Percentiles rank a stretch among this genome's conserved stretches.
Evolutionary conservation across 2,113 vertebrate species (phyloP).

Genomic region (Orycteropus afer): DNA sequence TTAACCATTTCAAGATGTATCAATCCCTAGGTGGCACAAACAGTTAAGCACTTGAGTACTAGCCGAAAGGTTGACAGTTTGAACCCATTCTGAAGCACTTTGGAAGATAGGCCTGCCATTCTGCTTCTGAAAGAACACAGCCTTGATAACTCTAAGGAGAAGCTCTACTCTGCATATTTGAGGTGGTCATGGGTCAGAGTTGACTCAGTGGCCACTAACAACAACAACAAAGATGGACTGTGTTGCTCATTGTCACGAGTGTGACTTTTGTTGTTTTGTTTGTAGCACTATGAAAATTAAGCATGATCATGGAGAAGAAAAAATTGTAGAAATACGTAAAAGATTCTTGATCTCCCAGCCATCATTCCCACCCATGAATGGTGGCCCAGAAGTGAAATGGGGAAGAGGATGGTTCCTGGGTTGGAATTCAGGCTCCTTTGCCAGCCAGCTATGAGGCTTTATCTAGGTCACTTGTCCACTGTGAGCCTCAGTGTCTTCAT

Average conservation of each 20-base stretch:
- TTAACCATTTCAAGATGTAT: fast-evolving
- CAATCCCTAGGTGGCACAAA: not conserved
- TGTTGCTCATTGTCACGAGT: not conserved
- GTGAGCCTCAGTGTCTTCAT: not conserved
- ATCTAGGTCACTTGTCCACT: not conserved
- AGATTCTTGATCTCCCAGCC: no score
- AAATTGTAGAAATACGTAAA: not conserved
- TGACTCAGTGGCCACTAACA: not conserved
- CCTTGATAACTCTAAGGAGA: not conserved
- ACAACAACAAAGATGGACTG: fast-evolving
- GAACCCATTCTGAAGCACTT: no score
- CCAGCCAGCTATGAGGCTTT: not conserved
- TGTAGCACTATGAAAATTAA: not conserved
- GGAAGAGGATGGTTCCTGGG: no score
- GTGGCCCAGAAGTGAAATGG: not conserved
- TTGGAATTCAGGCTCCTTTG: not conserved
- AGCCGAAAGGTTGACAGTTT: not conserved
- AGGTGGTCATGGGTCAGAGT: not conserved
- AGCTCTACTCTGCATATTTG: not conserved
- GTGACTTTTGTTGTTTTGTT: not conserved
- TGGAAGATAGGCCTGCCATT: not conserved
- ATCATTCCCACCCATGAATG: not conserved
- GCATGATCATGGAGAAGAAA: not conserved
- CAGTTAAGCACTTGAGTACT: not conserved
- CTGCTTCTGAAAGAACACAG: not conserved